Conservation (phyloP, 2,113 vertebrate species). For the Balaeniceps rex region DNA sequence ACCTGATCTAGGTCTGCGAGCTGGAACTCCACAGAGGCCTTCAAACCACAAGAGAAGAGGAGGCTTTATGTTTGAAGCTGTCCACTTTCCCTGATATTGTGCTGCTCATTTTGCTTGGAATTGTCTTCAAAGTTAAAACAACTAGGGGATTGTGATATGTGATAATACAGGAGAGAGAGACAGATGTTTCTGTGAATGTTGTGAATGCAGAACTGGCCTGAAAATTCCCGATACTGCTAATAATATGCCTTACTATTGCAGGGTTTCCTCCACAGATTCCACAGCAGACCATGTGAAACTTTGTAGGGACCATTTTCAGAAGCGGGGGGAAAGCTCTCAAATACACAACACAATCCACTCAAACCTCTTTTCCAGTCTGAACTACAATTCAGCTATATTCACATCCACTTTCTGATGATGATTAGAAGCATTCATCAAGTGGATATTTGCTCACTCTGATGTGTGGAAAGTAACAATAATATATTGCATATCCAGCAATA, state of each 20-base stretch:
- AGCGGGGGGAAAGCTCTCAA: fast-evolving
- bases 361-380: background rate
- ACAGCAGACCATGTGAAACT: background rate
- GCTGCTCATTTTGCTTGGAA: background rate
- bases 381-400: background rate
- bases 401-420: background rate
- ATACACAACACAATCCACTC: background rate
- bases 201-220: background rate
- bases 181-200: background rate
- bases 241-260: background rate
- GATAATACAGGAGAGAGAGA: background rate
- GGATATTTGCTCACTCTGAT: background rate
- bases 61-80: background rate
- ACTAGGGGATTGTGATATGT: background rate
- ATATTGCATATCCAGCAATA: background rate
- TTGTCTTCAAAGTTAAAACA: background rate
- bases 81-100: background rate
- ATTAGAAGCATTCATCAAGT: background rate
- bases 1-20: background rate
- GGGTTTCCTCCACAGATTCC: background rate
- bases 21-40: background rate
- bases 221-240: background rate
- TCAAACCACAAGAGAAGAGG: background rate
- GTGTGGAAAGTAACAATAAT: background rate
- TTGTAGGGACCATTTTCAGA: background rate